phyloP scores from a whole-genome alignment of 2,113 vertebrate species.

The Lathamus discolor region DNA sequence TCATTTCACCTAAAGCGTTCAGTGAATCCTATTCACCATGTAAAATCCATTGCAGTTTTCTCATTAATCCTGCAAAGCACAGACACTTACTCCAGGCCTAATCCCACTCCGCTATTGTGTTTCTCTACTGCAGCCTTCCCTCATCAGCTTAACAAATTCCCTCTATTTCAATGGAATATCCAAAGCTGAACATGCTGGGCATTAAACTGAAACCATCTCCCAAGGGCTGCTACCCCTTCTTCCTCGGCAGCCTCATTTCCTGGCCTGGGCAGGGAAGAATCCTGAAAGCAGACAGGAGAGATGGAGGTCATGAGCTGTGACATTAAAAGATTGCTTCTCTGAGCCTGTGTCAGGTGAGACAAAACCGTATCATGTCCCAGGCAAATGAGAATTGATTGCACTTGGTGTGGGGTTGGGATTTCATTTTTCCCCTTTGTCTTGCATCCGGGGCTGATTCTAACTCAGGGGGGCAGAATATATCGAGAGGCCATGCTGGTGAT shows the following conservation, averaged over 20 bases:
- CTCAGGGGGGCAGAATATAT: neutral
- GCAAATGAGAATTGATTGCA: constrained; percentile 58
- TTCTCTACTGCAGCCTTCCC: constrained; percentile 58
- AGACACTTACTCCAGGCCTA: constrained; percentile 69
- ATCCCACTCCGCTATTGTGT: constrained; percentile 69
- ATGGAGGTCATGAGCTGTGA: constrained; percentile 36
- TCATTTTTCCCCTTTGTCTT: neutral
- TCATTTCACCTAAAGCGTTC: constrained; percentile 65
- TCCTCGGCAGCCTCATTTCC: neutral
- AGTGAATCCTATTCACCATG: constrained; percentile 65
- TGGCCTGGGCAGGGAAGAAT: neutral
- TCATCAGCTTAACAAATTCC: constrained; percentile 72
- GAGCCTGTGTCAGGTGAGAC: constrained; percentile 30
- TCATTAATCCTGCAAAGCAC: constrained; percentile 71
- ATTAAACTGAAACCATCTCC: constrained; percentile 44
- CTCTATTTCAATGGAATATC: constrained; percentile 46
- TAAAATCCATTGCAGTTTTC: constrained; percentile 69
- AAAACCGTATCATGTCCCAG: neutral
- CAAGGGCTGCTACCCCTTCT: constrained; percentile 14
- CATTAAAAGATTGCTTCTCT: constrained; percentile 52
- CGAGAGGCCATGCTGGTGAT: neutral
- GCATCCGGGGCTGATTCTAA: neutral
- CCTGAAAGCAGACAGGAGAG: neutral
- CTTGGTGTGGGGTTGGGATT: neutral
- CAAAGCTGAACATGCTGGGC: constrained; percentile 47